Evolutionary conservation across 2,797 vertebrate species (phyloP).

Genomic region (Falco rusticolus): DNA sequence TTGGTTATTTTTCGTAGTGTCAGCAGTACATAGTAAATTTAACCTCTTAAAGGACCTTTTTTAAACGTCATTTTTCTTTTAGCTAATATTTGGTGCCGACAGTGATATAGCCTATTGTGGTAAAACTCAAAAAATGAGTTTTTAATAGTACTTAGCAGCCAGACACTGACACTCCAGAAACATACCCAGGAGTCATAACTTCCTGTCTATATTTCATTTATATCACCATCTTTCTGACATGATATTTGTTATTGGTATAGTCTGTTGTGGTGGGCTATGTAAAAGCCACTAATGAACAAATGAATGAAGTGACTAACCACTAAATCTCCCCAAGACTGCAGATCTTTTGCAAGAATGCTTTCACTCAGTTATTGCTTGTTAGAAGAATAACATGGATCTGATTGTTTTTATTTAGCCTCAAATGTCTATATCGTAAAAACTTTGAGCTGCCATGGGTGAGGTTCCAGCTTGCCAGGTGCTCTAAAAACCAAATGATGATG

Average conservation of each 20-base stretch:
- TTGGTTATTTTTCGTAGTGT: background rate
- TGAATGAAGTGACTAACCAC: background rate
- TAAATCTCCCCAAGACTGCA: background rate
- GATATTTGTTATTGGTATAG: background rate
- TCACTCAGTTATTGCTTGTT: background rate
- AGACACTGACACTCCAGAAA: background rate
- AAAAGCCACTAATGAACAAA: conserved; percentile 2
- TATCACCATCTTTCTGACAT: background rate
- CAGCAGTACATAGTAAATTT: background rate
- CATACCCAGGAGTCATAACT: background rate
- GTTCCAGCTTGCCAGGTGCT: background rate
- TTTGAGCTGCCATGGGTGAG: background rate
- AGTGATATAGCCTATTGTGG: background rate
- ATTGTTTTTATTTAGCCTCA: background rate
- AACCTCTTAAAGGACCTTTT: background rate
- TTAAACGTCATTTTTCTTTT: background rate
- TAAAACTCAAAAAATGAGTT: background rate
- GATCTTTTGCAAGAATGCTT: background rate
- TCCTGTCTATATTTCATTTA: background rate
- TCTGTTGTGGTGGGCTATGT: background rate
- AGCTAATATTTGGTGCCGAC: background rate
- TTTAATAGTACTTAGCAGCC: conserved; percentile 1
- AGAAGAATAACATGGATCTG: background rate
- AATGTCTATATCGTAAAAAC: background rate
- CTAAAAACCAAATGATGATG: background rate